Evolutionary conservation across 2,113 vertebrate species (phyloP).

Genomic region (Crotalus viridis): DNA sequence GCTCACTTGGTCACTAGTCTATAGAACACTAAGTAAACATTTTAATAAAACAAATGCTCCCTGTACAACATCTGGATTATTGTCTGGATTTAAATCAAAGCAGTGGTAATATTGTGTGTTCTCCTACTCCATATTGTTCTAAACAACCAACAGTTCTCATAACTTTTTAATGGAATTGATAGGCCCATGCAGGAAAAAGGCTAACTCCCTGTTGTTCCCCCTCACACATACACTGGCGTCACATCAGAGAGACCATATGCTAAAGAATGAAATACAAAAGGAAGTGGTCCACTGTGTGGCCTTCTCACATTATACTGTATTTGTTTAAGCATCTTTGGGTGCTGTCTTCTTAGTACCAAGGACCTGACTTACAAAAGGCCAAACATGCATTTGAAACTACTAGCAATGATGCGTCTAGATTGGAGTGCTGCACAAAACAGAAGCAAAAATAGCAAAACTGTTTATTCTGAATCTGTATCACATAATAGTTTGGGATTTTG

Average conservation of each 20-base stretch:
- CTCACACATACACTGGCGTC: conserved; percentile 5
- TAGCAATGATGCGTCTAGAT: conserved; percentile 62
- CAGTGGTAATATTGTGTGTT: conserved; percentile 85
- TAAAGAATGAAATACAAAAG: conserved; percentile 72
- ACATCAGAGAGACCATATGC: conserved; percentile 76
- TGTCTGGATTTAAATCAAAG: conserved; percentile 76
- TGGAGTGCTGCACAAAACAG: conserved; percentile 63
- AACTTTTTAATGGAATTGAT: conserved; percentile 76
- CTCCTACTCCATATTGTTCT: conserved; percentile 74
- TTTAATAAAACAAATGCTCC: conserved; percentile 46
- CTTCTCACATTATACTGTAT: conserved; percentile 77
- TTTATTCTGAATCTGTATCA: conserved; percentile 83
- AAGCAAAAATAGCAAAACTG: conserved; percentile 70
- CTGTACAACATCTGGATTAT: conserved; percentile 59
- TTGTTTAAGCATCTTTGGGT: conserved; percentile 72
- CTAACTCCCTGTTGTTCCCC: conserved; percentile 59
- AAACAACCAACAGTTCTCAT: conserved; percentile 62
- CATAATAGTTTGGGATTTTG: conserved; percentile 74
- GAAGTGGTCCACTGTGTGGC: conserved; percentile 73
- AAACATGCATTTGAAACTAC: conserved; percentile 62
- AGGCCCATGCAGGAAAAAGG: conserved; percentile 69
- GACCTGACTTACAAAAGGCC: conserved; percentile 76
- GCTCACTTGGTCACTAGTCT: conserved; percentile 96
- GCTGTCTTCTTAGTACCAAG: conserved; percentile 70
- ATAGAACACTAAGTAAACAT: conserved; percentile 77